These are phyloP conservation scores for Ostrea edulis DNA, from an alignment of 1,140 invertebrate genomes.

Conservation along the genomic window DNA sequence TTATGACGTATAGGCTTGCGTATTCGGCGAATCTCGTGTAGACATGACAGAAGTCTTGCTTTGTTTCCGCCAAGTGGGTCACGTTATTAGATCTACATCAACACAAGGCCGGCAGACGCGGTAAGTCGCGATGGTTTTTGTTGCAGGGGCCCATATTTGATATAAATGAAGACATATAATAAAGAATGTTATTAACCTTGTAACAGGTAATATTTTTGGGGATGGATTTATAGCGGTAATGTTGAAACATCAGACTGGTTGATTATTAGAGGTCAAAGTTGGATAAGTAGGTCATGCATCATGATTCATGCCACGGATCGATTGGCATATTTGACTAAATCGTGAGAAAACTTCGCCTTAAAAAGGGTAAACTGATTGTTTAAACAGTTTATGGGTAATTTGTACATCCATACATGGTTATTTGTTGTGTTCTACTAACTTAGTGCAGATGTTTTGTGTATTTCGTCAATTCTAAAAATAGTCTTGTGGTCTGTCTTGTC, in stretches of 20 bases:
- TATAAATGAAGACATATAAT: neutral
- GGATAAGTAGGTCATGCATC: constrained; percentile 29
- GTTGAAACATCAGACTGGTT: neutral
- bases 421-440: too few relatives aligned
- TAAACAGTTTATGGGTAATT: neutral
- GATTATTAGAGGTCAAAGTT: constrained; percentile 41
- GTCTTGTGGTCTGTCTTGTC: neutral
- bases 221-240: neutral
- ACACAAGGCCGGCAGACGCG: neutral
- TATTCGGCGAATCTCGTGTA: constrained; percentile 49
- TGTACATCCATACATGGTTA: neutral
- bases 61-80: constrained; percentile 53
- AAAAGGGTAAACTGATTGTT: neutral
- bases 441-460: neutral
- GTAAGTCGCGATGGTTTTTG: constrained; percentile 3
- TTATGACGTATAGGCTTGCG: constrained; percentile 33
- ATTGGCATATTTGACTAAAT: constrained; percentile 12
- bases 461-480: constrained; percentile 32
- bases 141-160: neutral
- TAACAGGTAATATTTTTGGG: neutral
- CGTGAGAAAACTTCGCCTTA: constrained; percentile 1
- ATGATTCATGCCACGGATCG: constrained; percentile 30
- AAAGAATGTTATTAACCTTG: neutral
- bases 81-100: constrained; percentile 40
- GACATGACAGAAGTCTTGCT: constrained; percentile 52